Evolutionary conservation across 1,140 invertebrate genomes (phyloP).

Genomic region (Micrasema minimum): DNA sequence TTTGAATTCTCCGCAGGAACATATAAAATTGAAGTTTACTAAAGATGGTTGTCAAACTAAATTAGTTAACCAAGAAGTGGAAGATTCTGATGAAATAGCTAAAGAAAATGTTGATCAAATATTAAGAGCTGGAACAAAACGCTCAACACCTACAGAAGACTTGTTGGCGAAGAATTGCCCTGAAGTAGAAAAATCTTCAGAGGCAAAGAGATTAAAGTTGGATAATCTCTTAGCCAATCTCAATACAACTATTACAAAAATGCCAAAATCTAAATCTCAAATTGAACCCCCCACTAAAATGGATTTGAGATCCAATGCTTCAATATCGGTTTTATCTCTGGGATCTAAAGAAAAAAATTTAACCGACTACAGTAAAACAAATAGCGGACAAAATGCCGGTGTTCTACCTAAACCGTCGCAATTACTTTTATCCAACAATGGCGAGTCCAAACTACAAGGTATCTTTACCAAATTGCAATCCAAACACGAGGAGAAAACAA

Average conservation of each 20-base stretch:
- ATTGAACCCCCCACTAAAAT: conserved; percentile 13
- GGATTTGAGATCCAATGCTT: conserved; percentile 32
- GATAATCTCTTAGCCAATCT: conserved; percentile 62
- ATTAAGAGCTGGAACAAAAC: conserved; percentile 26
- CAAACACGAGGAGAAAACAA: conserved; percentile 47
- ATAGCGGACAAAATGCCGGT: conserved; percentile 36
- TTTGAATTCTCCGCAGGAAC: conserved; percentile 41
- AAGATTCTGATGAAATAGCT: conserved; percentile 24
- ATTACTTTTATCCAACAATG: conserved; percentile 61
- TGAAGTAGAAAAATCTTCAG: conserved; percentile 56
- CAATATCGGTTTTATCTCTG: conserved; percentile 42
- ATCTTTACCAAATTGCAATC: conserved; percentile 63
- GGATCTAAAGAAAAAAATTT: conserved; percentile 42
- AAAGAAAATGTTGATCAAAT: conserved; percentile 40
- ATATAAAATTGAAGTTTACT: conserved; percentile 48
- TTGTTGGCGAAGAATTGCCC: conserved; percentile 48
- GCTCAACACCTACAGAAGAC: conserved; percentile 24
- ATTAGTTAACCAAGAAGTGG: conserved; percentile 33
- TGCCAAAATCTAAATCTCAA: conserved; percentile 47
- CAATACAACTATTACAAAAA: conserved; percentile 58
- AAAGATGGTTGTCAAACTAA: conserved; percentile 44
- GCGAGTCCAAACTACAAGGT: conserved; percentile 63
- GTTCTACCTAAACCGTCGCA: conserved; percentile 35
- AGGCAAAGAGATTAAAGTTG: conserved; percentile 63
- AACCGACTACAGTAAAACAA: conserved; percentile 34